Percentiles rank a stretch among this genome's conserved stretches.
Evolutionary conservation across 2,797 vertebrate species (phyloP).

Genomic region (Microchirus variegatus): DNA sequence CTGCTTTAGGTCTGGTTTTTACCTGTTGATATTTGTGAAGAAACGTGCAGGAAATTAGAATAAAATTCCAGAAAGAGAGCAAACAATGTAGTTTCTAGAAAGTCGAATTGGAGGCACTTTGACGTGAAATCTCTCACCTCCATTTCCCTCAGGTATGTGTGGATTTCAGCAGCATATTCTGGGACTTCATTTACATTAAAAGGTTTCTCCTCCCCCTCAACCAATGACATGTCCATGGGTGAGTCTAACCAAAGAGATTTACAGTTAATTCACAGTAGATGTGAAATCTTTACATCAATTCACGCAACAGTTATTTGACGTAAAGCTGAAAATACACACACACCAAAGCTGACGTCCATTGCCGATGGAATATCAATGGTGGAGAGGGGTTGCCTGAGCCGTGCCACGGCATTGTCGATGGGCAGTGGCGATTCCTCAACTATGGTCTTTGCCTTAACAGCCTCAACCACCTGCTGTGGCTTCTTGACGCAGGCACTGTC

Average conservation of each 20-base stretch:
- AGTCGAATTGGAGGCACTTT: neutral
- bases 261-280: neutral
- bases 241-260: conserved; percentile 81
- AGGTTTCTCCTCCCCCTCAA: conserved; percentile 84
- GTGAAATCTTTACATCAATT: neutral
- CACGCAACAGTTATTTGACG: neutral
- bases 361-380: conserved; percentile 79
- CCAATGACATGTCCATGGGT: conserved; percentile 94
- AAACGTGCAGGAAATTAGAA: neutral
- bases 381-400: conserved; percentile 86
- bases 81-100: neutral
- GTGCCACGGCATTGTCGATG: conserved; percentile 77
- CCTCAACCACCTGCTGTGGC: conserved; percentile 29
- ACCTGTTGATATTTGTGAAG: conserved; percentile 71
- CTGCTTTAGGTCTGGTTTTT: conserved; percentile 90
- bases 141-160: conserved; percentile 91
- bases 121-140: conserved; percentile 81
- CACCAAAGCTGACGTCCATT: conserved; percentile 90
- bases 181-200: conserved; percentile 83
- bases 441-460: conserved; percentile 41
- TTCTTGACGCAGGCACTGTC: conserved; percentile 79
- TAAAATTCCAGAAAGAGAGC: neutral
- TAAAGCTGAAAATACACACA: conserved; percentile 21
- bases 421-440: conserved; percentile 64
- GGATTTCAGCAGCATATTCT: conserved; percentile 91